Conservation (phyloP, 2,797 vertebrate species). For the Limnodromus scolopaceus region DNA sequence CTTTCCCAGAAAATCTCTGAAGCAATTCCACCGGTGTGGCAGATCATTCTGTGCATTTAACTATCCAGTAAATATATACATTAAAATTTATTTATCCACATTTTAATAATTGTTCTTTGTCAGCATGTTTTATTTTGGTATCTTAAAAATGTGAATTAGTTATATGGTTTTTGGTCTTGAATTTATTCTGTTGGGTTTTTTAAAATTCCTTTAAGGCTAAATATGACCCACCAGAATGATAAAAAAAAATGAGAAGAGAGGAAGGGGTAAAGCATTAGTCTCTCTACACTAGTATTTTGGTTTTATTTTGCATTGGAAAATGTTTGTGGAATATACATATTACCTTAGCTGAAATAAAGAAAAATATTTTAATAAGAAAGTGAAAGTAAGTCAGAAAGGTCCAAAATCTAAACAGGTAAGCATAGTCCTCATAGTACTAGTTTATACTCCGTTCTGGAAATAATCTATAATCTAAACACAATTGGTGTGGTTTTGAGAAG, state of each 20-base stretch:
- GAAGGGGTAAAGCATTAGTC: conserved; percentile 11
- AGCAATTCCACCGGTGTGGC: conserved; percentile 12
- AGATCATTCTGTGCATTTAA: conserved; percentile 28
- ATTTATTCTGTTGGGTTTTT: neutral
- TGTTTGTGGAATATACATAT: neutral
- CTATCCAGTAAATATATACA: conserved; percentile 57
- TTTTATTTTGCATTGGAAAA: conserved; percentile 14
- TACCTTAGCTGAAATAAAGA: neutral
- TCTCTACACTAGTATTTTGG: conserved; percentile 33
- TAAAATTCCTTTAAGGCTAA: conserved; percentile 12
- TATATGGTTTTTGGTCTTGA: neutral
- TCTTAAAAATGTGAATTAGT: conserved; percentile 11
- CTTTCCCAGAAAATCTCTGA: conserved; percentile 42
- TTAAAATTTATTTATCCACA: conserved; percentile 37
- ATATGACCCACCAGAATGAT: neutral
- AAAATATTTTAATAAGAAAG: neutral
- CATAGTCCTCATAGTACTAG: neutral
- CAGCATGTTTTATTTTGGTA: neutral
- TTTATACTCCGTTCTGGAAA: neutral
- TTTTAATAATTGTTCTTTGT: neutral
- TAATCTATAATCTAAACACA: neutral
- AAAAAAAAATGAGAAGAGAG: neutral
- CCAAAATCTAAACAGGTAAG: conserved; percentile 16
- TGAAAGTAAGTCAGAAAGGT: neutral
- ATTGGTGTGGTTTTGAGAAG: neutral